A percentile compares a stretch with the other conserved stretches of the same genome.
Evolutionary conservation across 1,140 invertebrate genomes (phyloP).

Genomic region (Pachyrhynchus sulphureomaculatus): DNA sequence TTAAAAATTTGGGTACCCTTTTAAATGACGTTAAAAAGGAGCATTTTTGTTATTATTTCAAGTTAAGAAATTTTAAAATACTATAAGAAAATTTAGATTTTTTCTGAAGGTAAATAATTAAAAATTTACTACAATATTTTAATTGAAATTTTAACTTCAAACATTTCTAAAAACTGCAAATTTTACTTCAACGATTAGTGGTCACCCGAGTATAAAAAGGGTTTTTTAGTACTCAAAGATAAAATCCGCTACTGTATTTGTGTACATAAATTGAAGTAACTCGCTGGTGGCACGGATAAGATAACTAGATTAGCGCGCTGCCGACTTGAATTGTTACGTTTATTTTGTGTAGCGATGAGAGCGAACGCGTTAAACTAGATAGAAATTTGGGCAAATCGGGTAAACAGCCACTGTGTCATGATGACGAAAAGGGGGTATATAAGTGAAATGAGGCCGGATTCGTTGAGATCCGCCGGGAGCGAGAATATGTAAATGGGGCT

Average conservation of each 20-base stretch:
- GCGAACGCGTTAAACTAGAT: conserved; percentile 25
- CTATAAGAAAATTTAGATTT: no score
- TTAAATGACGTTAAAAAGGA: no score
- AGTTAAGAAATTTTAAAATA: no score
- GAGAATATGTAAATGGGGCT: conserved; percentile 22
- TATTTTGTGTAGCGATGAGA: conserved; percentile 26
- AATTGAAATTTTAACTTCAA: no score
- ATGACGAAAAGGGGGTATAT: conserved; percentile 8
- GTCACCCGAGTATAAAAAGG: no score
- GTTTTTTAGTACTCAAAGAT: not conserved
- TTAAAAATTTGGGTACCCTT: no score
- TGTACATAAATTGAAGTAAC: conserved; percentile 26
- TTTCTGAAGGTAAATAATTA: no score
- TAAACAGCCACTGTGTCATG: conserved; percentile 30
- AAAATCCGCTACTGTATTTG: conserved; percentile 6
- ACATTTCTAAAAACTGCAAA: no score
- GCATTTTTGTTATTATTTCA: no score
- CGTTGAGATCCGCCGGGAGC: not conserved
- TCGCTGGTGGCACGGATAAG: conserved; percentile 19
- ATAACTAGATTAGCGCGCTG: conserved; percentile 30
- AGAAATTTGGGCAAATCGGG: conserved; percentile 32
- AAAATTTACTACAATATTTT: no score
- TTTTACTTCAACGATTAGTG: no score
- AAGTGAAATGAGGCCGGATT: conserved; percentile 12
- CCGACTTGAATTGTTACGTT: conserved; percentile 29